A percentile compares a stretch with the other conserved stretches of the same genome.
These are phyloP conservation scores for Stigmatopora argus DNA, from an alignment of 2,113 vertebrate species.

Conservation along the genomic window DNA sequence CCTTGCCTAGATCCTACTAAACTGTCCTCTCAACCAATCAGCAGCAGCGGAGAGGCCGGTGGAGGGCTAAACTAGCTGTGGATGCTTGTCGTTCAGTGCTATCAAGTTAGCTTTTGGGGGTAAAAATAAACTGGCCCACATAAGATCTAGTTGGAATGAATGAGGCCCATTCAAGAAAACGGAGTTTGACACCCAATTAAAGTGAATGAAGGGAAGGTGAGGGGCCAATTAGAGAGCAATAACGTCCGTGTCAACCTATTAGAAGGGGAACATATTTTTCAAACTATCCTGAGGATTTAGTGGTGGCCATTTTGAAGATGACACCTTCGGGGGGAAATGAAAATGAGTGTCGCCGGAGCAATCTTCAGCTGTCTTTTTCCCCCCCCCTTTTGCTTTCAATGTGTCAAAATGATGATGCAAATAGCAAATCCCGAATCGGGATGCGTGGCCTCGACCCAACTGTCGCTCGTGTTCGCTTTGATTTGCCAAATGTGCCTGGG, in stretches of 20 bases:
- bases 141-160: no score
- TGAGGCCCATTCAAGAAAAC: no score
- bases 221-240: constrained; percentile 23
- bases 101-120: no score
- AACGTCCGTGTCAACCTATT: constrained; percentile 28
- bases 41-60: no score
- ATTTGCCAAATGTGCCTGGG: constrained; percentile 8
- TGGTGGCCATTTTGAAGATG: neutral
- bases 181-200: no score
- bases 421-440: constrained; percentile 13
- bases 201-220: constrained; percentile 16
- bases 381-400: constrained; percentile 4
- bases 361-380: constrained; percentile 15
- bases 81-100: no score
- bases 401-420: constrained; percentile 11
- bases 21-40: no score
- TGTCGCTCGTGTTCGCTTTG: constrained; percentile 10
- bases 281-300: constrained; percentile 8
- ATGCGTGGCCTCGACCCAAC: neutral
- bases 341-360: constrained; percentile 10
- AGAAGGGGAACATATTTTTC: constrained; percentile 22
- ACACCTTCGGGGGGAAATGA: constrained; percentile 19
- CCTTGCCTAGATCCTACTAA: no score
- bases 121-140: neutral
- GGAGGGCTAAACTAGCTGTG: no score